Conservation (phyloP, 2,113 vertebrate species). For the Centrocercus urophasianus region DNA sequence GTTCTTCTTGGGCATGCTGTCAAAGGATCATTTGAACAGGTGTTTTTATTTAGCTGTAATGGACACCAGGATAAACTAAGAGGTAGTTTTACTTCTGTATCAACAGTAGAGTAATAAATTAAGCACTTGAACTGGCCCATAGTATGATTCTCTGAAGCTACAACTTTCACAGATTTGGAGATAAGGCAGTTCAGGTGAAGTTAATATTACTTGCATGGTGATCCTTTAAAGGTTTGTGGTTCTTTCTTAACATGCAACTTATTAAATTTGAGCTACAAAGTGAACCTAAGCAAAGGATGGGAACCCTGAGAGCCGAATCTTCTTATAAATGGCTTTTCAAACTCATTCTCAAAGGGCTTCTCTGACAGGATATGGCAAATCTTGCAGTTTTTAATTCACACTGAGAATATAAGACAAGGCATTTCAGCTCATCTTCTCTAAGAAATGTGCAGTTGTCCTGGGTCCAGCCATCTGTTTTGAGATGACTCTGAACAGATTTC, state of each 20-base stretch:
- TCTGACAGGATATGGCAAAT: background rate
- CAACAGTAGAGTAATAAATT: background rate
- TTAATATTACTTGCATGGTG: background rate
- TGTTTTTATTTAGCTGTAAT: conserved; percentile 16
- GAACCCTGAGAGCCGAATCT: background rate
- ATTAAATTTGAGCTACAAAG: background rate
- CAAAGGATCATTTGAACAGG: background rate
- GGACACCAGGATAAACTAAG: background rate
- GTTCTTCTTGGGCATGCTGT: background rate
- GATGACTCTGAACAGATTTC: background rate
- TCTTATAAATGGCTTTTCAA: background rate
- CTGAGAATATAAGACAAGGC: background rate
- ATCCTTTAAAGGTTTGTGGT: background rate
- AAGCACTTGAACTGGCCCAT: background rate
- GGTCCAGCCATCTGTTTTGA: background rate
- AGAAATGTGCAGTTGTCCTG: background rate
- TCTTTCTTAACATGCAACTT: background rate
- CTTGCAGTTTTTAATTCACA: background rate
- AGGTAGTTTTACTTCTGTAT: background rate
- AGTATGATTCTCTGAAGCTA: background rate
- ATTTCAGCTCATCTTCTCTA: background rate
- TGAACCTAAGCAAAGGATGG: background rate
- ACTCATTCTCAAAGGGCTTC: background rate
- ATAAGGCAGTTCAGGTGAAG: background rate
- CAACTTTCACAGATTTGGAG: background rate